Conservation (phyloP, 2,888 invertebrate species). For the Drosophila kanekoi region DNA sequence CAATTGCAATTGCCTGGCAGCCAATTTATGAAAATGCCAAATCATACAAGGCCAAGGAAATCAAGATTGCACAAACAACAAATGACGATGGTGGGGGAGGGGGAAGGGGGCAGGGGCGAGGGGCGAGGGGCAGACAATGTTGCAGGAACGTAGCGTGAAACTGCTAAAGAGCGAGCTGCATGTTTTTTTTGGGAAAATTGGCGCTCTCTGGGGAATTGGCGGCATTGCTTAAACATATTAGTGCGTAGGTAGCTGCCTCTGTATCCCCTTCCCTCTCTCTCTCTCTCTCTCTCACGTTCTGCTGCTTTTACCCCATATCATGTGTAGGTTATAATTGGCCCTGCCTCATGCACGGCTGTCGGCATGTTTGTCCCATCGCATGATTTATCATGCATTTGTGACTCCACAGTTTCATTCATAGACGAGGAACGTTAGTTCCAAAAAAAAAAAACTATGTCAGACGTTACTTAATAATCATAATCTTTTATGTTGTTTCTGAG, state of each 20-base stretch:
- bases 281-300: background rate
- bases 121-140: constrained; percentile 17
- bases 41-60: constrained; percentile 78
- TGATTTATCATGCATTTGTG: constrained; percentile 83
- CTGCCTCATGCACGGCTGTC: constrained; percentile 70
- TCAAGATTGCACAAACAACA: constrained; percentile 71
- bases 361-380: constrained; percentile 80
- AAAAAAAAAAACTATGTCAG: constrained; percentile 75
- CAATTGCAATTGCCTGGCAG: constrained; percentile 81
- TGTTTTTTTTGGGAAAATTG: constrained; percentile 54
- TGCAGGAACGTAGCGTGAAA: constrained; percentile 52
- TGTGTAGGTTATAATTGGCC: constrained; percentile 58
- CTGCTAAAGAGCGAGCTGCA: constrained; percentile 65
- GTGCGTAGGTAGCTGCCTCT: constrained; percentile 63
- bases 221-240: constrained; percentile 36
- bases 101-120: background rate
- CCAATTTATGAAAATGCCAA: constrained; percentile 82
- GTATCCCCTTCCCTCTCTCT: constrained; percentile 1
- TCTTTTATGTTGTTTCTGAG: constrained; percentile 65
- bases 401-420: constrained; percentile 78
- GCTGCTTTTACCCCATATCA: constrained; percentile 15
- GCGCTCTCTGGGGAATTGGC: constrained; percentile 64
- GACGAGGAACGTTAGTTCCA: constrained; percentile 20
- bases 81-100: background rate
- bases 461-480: constrained; percentile 74